Base-by-base conservation (phyloP, 2,797 vertebrate species). In the Lepus oiostolus region DNA sequence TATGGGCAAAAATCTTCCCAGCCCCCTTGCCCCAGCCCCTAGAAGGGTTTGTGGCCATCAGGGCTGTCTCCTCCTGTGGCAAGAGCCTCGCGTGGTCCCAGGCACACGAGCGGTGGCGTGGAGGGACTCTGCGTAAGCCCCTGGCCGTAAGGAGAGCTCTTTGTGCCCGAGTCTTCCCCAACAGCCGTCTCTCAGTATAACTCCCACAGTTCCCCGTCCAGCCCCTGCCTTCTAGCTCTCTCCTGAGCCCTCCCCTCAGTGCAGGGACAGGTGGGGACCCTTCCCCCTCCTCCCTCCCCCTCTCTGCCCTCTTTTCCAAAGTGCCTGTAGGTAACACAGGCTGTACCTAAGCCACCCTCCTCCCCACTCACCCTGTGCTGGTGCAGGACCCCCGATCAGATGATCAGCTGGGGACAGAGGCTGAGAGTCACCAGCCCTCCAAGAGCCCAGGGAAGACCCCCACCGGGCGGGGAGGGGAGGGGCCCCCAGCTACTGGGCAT, bases 401-500 rank as follows among this genome's bases (percentile, higher is more conserved):
- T 58, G 54, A 58, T 16, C 13, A 21, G 54, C 54, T 21, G 19
- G 54, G 54, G 54, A 21, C 68, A 71, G 21, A 71, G 19, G 68
- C 68, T 63, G 16, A 24, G 50, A 16, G 22, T 3, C 52, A 35
- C 24, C 35, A 35, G 70, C 24, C 63, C 47, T 77, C 52, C 4
- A 58, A 42, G 38, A 11, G 30, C 42, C 7, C 52, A 28, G 52
- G n/a, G 14, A 13, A 32, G 67, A 7, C 52, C 47, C 52, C 24
- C 1, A 19, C 50, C 47, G 24, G 68, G 11, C 1, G 4, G 52
- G 54, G 60, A 65, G 7, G 16, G 35, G 60, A 82, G 80, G 12
- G 11, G 22, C 12, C 52, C 30, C 50, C 35, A n/a, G 19, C 24
- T 9, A 5, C 4, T 0, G 1, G 70, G 17, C 4, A 38, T 22